phyloP scores from a whole-genome alignment of 2,113 vertebrate species.

The Thryonomys swinderianus region DNA sequence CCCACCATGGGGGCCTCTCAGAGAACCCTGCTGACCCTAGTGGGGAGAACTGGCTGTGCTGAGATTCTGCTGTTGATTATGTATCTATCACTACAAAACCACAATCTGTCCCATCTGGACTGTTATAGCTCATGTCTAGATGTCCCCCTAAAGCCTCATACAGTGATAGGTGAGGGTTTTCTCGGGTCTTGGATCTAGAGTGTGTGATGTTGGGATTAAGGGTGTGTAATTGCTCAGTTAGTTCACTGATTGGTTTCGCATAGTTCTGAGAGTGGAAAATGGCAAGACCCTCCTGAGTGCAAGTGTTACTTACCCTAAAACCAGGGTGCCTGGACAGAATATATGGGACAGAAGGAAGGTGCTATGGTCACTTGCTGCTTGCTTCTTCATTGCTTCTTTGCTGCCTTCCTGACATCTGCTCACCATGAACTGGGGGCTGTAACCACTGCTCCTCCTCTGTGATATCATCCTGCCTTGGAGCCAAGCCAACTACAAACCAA shows the following conservation, averaged over 20 bases:
- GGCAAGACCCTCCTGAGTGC: background rate
- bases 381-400: background rate
- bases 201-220: background rate
- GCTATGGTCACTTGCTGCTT: background rate
- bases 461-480: background rate
- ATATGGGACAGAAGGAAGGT: background rate
- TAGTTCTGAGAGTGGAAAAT: background rate
- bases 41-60: no score
- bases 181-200: background rate
- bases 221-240: background rate
- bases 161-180: background rate
- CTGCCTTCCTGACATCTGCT: background rate
- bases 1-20: no score
- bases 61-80: background rate
- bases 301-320: background rate
- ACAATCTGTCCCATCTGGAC: background rate
- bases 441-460: background rate
- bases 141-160: background rate
- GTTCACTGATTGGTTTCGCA: background rate
- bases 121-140: background rate
- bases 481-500: background rate
- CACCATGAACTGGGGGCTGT: background rate
- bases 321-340: background rate
- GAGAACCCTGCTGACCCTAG: rapidly evolving
- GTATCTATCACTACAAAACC: no score